Percentiles rank a stretch among this genome's conserved stretches.
phyloP scores from a whole-genome alignment of 2,888 invertebrate genomes.

The Pilophorus perplexus region DNA sequence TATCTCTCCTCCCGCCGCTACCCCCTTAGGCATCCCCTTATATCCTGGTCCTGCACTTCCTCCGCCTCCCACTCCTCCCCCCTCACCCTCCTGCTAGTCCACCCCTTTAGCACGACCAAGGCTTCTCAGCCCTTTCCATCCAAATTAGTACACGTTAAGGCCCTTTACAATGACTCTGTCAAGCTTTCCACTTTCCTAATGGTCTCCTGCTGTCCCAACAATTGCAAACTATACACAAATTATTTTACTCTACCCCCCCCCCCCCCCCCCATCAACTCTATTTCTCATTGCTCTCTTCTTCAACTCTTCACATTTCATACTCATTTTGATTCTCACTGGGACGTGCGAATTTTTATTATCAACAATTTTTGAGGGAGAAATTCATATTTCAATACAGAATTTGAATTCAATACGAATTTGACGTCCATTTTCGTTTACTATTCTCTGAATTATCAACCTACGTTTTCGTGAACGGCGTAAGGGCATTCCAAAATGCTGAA shows the following conservation, averaged over 20 bases:
- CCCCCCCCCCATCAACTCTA: too few species aligned
- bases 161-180: conserved; percentile 23
- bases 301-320: too few species aligned
- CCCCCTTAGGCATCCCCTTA: not conserved
- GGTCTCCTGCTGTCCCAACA: conserved; percentile 30
- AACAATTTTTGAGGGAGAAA: too few species aligned
- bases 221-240: conserved; percentile 25
- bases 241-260: not conserved
- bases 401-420: too few species aligned
- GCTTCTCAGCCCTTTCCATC: conserved; percentile 27
- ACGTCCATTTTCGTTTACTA: too few species aligned
- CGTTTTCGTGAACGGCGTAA: too few species aligned
- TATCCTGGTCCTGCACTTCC: conserved; percentile 1
- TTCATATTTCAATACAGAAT: too few species aligned
- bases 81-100: not conserved
- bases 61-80: not conserved
- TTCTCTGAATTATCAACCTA: too few species aligned
- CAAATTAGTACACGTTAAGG: conserved; percentile 40
- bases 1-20: not conserved
- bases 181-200: conserved; percentile 36
- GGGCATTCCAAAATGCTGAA: too few species aligned
- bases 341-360: too few species aligned
- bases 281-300: too few species aligned
- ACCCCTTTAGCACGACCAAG: conserved; percentile 1
- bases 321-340: too few species aligned